Evolutionary conservation across 2,888 invertebrate species (phyloP), one percentile per base, ranked within the genome.

Genomic region (Rhopalosiphum nymphaeae): DNA sequence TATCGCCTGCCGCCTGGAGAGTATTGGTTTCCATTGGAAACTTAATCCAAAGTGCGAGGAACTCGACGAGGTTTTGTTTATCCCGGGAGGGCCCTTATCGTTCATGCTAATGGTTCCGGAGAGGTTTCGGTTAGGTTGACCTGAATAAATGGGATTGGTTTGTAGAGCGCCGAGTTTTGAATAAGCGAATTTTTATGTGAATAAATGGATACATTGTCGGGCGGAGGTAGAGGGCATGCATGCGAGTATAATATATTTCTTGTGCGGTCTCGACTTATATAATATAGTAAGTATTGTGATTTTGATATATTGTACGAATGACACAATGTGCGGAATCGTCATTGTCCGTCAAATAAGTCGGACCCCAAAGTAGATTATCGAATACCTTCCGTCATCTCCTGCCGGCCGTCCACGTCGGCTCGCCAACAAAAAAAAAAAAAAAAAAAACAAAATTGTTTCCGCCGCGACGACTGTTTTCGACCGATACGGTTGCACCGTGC

Each of bases 41-140:
- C 94, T 94, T 91, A 91, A 94, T 94, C 94, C 86, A 87, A 91
- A 94, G 94, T 94, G 90, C 90, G 57, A 86, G 61, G 85, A 85
- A 94, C 86, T 94, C 91, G 91, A 91, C 29, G 49, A 85, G 90
- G 87, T 94, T 94, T 94, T 94, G 94, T 94, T 94, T 94, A 94
- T 91, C 94, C 94, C 91, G 86, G 42, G 94, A 94, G 94, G 36
- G 86, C 94, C 53, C 61, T 94, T 94, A 94, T 90, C 61, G 94
- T 91, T 67, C 94, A 91, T 91, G 91, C 94, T 90, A 93, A 94
- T 91, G 94, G 94, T 86, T 53, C 94, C 91, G 42, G 86, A 94
- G 94, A 94, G 94, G 91, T 94, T 91, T 87, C 44, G 42, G 92
- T 25, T 46, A 44, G 94, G 90, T 94, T 86, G 91, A 87, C 67